Base-by-base conservation (phyloP, 2,888 invertebrate genomes). In the Amblyjoppa proteus region DNA sequence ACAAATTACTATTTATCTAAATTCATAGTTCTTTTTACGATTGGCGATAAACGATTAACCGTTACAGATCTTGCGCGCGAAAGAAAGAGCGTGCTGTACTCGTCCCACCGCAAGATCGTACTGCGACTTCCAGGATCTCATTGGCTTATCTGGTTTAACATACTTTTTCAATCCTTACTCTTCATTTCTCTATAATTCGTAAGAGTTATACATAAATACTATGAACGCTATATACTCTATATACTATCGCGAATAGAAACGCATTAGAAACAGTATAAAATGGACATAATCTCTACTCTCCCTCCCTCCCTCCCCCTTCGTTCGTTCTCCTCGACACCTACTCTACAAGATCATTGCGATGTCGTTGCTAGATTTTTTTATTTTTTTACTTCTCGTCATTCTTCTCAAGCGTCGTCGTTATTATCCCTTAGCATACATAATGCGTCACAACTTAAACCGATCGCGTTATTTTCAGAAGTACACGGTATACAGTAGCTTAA, bases 261-360 rank as follows among this genome's bases (percentile, higher is more conserved):
- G 89, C 87, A 91, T 93, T 93, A 94, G 91, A 93, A 93, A 94
- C 88, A 87, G 94, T 94, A 93, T 91, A 93, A 94, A 94, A 93
- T 93, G 92, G 93, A 91, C 91, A 92, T 90, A 85, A 89, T 89
- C 82, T 74, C 49, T 38, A 74, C 69, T 78, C 70, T 68, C 58
- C 45, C 70, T 87, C 78, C 41, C 64, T 81, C 79, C 85, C 77
- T 58, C 68, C 71, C 28, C 49, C 16, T 45, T 58, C 11, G 41
- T 66, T 66, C 61, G 69, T 49, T 49, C 34, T 1, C n/a, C 34
- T 64, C 71, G 61, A 66, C 64, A 69, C 64, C 38, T 53, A 83
- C 68, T 81, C 66, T 51, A 58, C 41, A 81, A 75, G 61, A 80
- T 79, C 73, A 69, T 75, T 61, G 69, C 58, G 41, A 80, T 77